Evolutionary conservation across 2,113 vertebrate species (phyloP), one percentile per base, ranked within the genome.

Genomic region (Callaeas wilsoni): DNA sequence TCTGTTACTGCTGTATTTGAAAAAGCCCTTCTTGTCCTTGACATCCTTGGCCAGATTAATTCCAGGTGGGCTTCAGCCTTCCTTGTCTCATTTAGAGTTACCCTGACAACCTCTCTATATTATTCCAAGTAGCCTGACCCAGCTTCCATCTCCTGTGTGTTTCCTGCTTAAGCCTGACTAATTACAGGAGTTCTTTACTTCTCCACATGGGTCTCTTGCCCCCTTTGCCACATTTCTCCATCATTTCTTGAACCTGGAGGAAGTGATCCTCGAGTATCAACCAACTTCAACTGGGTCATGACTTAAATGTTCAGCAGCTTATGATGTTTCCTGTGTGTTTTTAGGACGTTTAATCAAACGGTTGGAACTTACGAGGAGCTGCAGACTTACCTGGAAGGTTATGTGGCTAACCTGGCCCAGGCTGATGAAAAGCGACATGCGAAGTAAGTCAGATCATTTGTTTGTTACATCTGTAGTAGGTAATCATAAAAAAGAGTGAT

Each of bases 311-410:
- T 41, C 19, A 37, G 56, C 63, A 30, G 21, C 60, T 89, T 52
- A n/a, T 47, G 26, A 27, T 47, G 13, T 73, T 78, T 83, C 9
- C 3, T 85, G 92, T 6, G 5, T 93, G 22, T 4, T 39, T 90
- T 92, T 94, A 99, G 99, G 78, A 99, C 98, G 80, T 99, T 99
- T 93, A 99, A 98, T 95, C 99, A 99, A 96, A 99, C 98, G 32
- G 99, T 99, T 37, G 99, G 99, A 78, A 99, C 99, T 8, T 99
- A 99, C 9, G 99, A 99, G 94, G 99, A 99, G 94, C 98, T 99
- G 55, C 99, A 99, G 93, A 98, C 97, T 7, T 98, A 98, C 84
- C 98, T 99, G 55, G 98, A 98, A 85, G 98, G 98, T 60, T 99
- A 99, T 5, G 99, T 99, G 94, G 98, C 98, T 25, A 98, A 98